These are phyloP conservation scores for Amphipoea lucens DNA, from an alignment of 2,888 invertebrate species.

Conservation along the genomic window DNA sequence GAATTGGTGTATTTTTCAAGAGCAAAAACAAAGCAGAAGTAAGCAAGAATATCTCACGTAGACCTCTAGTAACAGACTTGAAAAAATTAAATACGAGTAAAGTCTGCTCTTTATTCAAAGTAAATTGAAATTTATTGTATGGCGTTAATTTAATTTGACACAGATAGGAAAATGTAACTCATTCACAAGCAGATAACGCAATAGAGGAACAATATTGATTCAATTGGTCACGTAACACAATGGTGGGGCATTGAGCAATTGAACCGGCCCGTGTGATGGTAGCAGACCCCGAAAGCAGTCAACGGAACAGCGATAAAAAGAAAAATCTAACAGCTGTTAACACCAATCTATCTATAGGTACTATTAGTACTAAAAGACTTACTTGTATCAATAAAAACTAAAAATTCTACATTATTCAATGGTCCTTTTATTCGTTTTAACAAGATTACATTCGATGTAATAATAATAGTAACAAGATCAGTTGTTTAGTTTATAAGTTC, in stretches of 20 bases:
- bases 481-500: constrained; percentile 56
- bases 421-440: constrained; percentile 8
- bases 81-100: constrained; percentile 3
- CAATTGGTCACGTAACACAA: constrained; percentile 74
- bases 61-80: background rate
- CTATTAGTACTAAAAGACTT: constrained; percentile 8
- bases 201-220: constrained; percentile 74
- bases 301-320: constrained; percentile 34
- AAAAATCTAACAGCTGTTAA: constrained; percentile 25
- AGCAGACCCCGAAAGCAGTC: constrained; percentile 38
- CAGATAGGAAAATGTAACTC: constrained; percentile 65
- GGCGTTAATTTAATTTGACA: constrained; percentile 63
- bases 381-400: background rate
- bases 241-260: constrained; percentile 68
- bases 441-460: constrained; percentile 9
- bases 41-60: background rate
- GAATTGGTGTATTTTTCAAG: too few relatives aligned
- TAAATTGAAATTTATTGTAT: constrained; percentile 59
- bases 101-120: constrained; percentile 18
- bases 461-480: constrained; percentile 45
- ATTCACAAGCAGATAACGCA: constrained; percentile 70
- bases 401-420: background rate
- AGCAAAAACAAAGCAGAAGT: background rate
- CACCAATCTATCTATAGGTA: constrained; percentile 1
- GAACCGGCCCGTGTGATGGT: constrained; percentile 60